Evolutionary conservation across 2,797 vertebrate genomes (phyloP).

Genomic region (Eremophila alpestris): DNA sequence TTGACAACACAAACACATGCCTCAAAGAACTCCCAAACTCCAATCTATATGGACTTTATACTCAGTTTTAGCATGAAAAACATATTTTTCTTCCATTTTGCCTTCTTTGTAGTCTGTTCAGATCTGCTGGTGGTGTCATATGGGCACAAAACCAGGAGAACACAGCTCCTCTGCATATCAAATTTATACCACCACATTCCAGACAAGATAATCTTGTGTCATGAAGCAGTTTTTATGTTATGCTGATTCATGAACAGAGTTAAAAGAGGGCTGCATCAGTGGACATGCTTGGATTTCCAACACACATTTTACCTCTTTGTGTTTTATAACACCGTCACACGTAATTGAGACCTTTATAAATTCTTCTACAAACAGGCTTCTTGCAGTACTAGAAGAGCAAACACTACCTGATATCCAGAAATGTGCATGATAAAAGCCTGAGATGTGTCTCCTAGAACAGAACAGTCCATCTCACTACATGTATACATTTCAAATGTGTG

Average conservation of each 20-base stretch:
- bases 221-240: background rate
- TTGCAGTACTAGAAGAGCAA: background rate
- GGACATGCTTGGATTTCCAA: background rate
- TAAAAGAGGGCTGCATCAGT: slow-evolving; percentile 9
- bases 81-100: background rate
- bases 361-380: slow-evolving; percentile 5
- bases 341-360: slow-evolving; percentile 24
- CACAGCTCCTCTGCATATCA: background rate
- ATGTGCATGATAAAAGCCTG: background rate
- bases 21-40: background rate
- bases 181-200: slow-evolving; percentile 2
- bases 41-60: background rate
- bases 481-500: background rate
- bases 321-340: background rate
- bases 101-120: background rate
- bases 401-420: background rate
- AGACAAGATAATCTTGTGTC: slow-evolving; percentile 3
- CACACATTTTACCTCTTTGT: background rate
- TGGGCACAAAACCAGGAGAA: background rate
- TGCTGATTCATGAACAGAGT: slow-evolving; percentile 28
- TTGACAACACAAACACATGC: background rate
- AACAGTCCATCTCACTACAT: background rate
- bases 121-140: background rate
- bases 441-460: background rate
- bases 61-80: background rate